Conservation (phyloP, 2,797 vertebrate species). For the Girardinus metallicus region DNA sequence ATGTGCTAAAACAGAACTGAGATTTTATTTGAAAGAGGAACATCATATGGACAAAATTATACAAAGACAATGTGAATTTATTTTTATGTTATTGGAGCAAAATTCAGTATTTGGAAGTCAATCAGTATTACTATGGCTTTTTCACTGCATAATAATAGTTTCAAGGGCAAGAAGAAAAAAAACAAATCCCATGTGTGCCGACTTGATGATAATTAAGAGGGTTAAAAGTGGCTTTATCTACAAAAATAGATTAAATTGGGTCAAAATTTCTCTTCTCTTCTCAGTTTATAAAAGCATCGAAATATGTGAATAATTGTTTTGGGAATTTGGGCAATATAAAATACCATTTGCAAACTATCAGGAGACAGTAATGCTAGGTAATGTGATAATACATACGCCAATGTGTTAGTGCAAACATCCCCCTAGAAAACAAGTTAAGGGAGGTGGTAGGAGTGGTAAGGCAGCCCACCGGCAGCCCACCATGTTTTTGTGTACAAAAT, state of each 20-base stretch:
- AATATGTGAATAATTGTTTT: neutral
- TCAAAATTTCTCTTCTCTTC: neutral
- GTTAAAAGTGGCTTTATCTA: neutral
- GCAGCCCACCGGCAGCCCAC: too few relatives aligned
- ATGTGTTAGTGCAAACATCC: neutral
- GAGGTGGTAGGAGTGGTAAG: too few relatives aligned
- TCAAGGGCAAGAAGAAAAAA: neutral
- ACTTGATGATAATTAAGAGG: neutral
- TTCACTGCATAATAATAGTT: neutral
- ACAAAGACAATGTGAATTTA: neutral
- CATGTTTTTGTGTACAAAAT: neutral
- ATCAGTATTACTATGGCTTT: neutral
- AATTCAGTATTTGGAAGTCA: neutral
- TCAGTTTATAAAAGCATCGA: neutral
- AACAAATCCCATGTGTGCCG: neutral
- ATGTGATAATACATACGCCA: neutral
- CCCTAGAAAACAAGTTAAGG: neutral
- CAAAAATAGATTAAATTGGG: neutral
- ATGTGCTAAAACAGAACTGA: neutral
- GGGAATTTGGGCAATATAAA: neutral
- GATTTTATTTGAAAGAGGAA: neutral
- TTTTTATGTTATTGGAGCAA: neutral
- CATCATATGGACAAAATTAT: neutral
- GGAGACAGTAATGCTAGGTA: neutral
- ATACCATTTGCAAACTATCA: neutral